These are phyloP conservation scores for Pyralis farinalis DNA, from an alignment of 2,888 invertebrate genomes.

Conservation along the genomic window DNA sequence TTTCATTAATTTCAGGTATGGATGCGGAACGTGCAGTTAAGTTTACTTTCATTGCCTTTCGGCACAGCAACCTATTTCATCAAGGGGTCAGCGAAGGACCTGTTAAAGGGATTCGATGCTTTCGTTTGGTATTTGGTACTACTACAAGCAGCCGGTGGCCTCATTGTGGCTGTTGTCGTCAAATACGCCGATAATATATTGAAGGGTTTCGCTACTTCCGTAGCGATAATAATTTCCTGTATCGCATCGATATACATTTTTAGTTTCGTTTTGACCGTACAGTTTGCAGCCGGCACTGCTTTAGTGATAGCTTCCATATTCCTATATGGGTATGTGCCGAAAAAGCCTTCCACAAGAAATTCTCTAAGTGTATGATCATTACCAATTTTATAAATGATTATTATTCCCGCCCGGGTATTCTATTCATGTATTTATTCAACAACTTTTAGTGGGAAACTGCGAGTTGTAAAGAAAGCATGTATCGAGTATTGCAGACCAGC, in stretches of 20 bases:
- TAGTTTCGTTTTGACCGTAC: slow-evolving; percentile 91
- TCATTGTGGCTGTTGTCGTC: slow-evolving; percentile 98
- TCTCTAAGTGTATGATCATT: slow-evolving; percentile 58
- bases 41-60: slow-evolving; percentile 94
- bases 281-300: slow-evolving; percentile 91
- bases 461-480: too few relatives aligned
- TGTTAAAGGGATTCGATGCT: slow-evolving; percentile 85
- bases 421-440: too few relatives aligned
- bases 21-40: slow-evolving; percentile 99
- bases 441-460: not conserved
- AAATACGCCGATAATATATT: slow-evolving; percentile 99
- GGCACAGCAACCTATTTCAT: slow-evolving; percentile 90
- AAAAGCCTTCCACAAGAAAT: slow-evolving; percentile 54
- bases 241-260: slow-evolving; percentile 96
- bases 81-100: slow-evolving; percentile 86
- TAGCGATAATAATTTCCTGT: slow-evolving; percentile 97
- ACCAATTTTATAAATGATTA: not conserved
- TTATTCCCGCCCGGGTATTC: too few relatives aligned
- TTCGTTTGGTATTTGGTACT: slow-evolving; percentile 94
- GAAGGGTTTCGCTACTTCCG: slow-evolving; percentile 98
- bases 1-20: slow-evolving; percentile 86
- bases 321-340: slow-evolving; percentile 92
- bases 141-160: slow-evolving; percentile 96
- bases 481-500: too few relatives aligned
- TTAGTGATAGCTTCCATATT: slow-evolving; percentile 97